These are phyloP conservation scores for Bryconaethiops microstoma DNA, from an alignment of 2,797 vertebrate species.

Conservation along the genomic window DNA sequence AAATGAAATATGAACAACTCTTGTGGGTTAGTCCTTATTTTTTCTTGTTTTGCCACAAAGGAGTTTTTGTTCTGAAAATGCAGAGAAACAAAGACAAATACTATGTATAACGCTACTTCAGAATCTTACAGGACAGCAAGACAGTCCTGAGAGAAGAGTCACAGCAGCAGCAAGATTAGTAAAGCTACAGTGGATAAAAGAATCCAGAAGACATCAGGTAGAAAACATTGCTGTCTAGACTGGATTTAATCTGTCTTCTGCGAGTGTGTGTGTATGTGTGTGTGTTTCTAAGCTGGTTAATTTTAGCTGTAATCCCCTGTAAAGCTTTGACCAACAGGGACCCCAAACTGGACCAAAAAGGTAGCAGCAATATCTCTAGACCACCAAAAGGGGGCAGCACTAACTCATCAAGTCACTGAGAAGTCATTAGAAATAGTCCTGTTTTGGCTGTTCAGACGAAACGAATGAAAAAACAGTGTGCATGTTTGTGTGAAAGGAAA, in stretches of 20 bases:
- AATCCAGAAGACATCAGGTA: slow-evolving; percentile 18
- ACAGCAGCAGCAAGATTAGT: background rate
- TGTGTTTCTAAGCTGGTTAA: slow-evolving; percentile 61
- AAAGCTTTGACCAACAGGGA: slow-evolving; percentile 59
- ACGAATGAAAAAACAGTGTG: background rate
- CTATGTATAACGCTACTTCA: too few relatives aligned
- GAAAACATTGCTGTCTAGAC: slow-evolving; percentile 54
- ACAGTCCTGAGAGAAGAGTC: background rate
- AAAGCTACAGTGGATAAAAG: background rate
- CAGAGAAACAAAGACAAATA: background rate
- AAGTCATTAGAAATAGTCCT: slow-evolving; percentile 32
- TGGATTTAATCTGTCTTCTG: slow-evolving; percentile 52
- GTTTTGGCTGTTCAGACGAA: too few relatives aligned
- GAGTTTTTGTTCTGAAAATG: too few relatives aligned
- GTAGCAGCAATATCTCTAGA: background rate
- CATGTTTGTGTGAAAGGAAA: too few relatives aligned
- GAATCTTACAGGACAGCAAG: background rate
- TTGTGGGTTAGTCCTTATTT: too few relatives aligned
- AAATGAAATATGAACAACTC: background rate
- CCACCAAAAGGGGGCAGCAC: slow-evolving; percentile 72
- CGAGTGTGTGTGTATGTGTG: background rate
- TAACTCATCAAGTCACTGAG: background rate
- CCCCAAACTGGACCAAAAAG: slow-evolving; percentile 13
- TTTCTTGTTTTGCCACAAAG: too few relatives aligned
- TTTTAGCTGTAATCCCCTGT: slow-evolving; percentile 74